These are phyloP conservation scores for Scleropages formosus DNA, from an alignment of 2,797 vertebrate genomes.

Conservation along the genomic window DNA sequence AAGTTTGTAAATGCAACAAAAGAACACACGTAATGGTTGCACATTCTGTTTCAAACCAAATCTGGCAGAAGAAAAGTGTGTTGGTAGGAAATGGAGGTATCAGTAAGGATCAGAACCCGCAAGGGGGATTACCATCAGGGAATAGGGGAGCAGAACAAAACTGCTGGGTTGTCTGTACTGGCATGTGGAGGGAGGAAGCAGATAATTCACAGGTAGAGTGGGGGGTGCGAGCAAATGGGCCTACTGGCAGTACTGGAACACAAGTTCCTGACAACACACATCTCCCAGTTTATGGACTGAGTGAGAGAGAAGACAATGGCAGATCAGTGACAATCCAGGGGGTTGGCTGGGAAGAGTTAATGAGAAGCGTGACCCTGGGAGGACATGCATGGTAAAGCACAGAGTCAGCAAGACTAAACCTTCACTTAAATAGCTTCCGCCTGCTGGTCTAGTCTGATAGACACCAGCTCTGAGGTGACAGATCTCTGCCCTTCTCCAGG, in stretches of 20 bases:
- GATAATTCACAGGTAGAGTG: background rate
- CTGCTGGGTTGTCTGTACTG: background rate
- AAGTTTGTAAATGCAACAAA: too few species aligned
- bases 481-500: background rate
- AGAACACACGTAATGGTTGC: conserved; percentile 2
- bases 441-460: background rate
- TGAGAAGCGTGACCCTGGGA: background rate
- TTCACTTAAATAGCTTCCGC: too few species aligned
- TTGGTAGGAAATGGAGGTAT: background rate
- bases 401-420: background rate
- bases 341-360: background rate
- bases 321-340: background rate
- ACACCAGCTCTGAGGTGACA: background rate
- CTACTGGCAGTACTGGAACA: background rate
- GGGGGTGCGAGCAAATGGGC: background rate
- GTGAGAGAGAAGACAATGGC: background rate
- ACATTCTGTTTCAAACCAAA: background rate
- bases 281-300: background rate
- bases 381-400: background rate
- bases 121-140: background rate
- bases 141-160: too few species aligned
- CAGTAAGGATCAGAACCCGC: background rate
- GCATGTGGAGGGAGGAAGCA: background rate
- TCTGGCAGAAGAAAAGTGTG: background rate
- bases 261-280: background rate